Evolutionary conservation across 2,113 vertebrate species (phyloP).

Genomic region (Zosterops lateralis): DNA sequence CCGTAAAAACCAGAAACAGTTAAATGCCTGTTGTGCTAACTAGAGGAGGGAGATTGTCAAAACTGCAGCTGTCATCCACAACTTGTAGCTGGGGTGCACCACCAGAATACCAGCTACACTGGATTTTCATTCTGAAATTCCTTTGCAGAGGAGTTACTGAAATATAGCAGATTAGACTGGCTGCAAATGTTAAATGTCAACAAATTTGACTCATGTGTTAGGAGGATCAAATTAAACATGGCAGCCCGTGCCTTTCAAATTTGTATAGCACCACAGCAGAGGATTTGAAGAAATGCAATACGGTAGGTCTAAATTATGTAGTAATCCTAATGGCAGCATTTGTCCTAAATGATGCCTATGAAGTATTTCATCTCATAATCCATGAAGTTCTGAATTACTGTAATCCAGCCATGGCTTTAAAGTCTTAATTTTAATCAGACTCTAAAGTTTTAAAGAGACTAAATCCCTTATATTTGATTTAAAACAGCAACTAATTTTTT

Average conservation of each 20-base stretch:
- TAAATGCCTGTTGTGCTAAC: constrained; percentile 8
- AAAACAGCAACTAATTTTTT: constrained; percentile 38
- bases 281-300: constrained; percentile 21
- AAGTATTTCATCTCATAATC: constrained; percentile 44
- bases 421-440: constrained; percentile 48
- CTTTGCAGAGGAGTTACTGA: background rate
- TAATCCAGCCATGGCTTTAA: constrained; percentile 40
- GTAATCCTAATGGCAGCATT: constrained; percentile 44
- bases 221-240: constrained; percentile 37
- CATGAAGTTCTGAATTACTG: constrained; percentile 35
- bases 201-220: constrained; percentile 5
- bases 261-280: background rate
- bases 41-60: background rate
- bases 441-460: constrained; percentile 7
- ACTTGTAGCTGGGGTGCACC: background rate
- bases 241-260: constrained; percentile 34
- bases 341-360: background rate
- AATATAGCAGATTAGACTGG: constrained; percentile 24
- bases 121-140: background rate
- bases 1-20: background rate
- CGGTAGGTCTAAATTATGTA: background rate
- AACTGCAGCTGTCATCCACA: background rate
- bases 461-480: constrained; percentile 42
- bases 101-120: background rate
- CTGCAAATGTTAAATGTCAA: constrained; percentile 45